Base-by-base conservation (phyloP, 2,888 invertebrate genomes). In the Smittia aterrima region DNA sequence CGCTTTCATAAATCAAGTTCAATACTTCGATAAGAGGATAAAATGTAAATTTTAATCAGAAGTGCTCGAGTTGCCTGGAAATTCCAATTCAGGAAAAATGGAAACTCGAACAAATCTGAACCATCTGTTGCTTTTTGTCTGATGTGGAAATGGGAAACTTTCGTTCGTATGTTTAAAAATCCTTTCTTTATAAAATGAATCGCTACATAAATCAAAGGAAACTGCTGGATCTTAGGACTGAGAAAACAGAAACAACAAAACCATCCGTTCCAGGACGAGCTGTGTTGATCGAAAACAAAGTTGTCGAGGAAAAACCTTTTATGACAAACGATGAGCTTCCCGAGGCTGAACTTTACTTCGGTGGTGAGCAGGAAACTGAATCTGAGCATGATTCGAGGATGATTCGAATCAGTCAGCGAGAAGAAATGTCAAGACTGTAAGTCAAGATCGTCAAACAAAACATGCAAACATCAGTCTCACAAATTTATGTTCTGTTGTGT, bases 1-100 rank as follows among this genome's bases (percentile, higher is more conserved):
- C 18, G 70, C 71, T 70, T 71, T 62, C n/a, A 41, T 75, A 9
- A 64, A 58, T 41, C 24, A 38, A 68, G 11, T 18, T 84, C 80
- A 76, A 9, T 72, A 22, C 22, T 58, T 38, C 32, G 72, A 38
- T 25, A 20, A 62, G 87, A 87, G 79, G 87, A 87, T 79, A 86
- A 86, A 84, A 86, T 87, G 87, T 87, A 84, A 86, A 24, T 75
- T 64, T 71, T 71, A 32, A 66, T 76, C 67, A 41, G 22, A 68
- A 62, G 9, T 62, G 66, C 47, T 75, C 75, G 74, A 75, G 54
- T 66, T 32, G 27, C 22, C 18, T 64, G 64, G 70, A 71, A 71
- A 25, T 18, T 58, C 13, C 58, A 71, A 71, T 4, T 7, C 18
- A 13, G 25, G 13, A 62, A 62, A 25, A 13, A 4, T 32, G 40